Conservation (phyloP, 1,140 invertebrate genomes). For the Polyergus mexicanus region DNA sequence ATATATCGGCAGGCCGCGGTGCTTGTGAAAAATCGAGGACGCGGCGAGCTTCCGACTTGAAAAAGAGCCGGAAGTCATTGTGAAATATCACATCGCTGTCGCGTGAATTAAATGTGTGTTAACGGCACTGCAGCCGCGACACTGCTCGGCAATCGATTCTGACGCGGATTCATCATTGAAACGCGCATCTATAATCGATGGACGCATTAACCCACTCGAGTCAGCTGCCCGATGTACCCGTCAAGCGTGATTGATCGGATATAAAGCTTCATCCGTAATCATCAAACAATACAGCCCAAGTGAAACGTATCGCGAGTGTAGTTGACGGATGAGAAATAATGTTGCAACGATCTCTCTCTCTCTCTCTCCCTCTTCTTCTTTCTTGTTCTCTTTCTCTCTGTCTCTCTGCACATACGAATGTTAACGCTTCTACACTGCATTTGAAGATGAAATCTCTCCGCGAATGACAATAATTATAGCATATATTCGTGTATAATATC, state of each 20-base stretch:
- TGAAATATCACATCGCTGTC: conserved; percentile 37
- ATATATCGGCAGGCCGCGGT: conserved; percentile 12
- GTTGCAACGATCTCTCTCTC: conserved; percentile 35
- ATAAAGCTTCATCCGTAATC: conserved; percentile 64
- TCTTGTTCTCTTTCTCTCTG: no score
- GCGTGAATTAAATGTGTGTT: conserved; percentile 59
- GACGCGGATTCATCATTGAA: conserved; percentile 59
- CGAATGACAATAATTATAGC: neutral
- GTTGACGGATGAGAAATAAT: conserved; percentile 59
- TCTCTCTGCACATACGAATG: conserved; percentile 1
- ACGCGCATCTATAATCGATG: conserved; percentile 63
- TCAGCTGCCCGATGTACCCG: conserved; percentile 63
- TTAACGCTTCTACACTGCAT: conserved; percentile 32
- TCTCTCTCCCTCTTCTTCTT: no score
- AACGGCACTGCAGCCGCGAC: conserved; percentile 6
- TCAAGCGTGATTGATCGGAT: conserved; percentile 65
- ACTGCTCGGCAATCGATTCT: conserved; percentile 41
- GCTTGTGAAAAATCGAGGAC: conserved; percentile 49
- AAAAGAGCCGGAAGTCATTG: conserved; percentile 51
- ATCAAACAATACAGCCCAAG: conserved; percentile 61
- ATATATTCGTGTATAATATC: no score
- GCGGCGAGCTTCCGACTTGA: conserved; percentile 32
- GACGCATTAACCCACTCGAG: conserved; percentile 63
- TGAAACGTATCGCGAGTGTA: conserved; percentile 50
- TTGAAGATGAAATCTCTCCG: neutral